Conservation (phyloP, 1,140 invertebrate species). For the Cylas formicarius region DNA sequence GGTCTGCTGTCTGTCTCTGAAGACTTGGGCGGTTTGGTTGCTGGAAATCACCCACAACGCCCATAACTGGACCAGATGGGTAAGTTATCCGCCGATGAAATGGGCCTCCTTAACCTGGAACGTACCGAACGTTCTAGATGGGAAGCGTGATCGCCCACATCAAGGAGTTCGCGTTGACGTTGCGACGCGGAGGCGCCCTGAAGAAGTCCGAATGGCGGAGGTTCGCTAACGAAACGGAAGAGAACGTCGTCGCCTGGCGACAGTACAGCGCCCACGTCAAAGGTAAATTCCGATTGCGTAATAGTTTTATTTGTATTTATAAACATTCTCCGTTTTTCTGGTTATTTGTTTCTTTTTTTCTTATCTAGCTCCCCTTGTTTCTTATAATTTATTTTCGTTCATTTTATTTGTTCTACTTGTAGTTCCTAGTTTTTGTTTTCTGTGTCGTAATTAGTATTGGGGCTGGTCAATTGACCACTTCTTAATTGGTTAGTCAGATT, state of each 20-base stretch:
- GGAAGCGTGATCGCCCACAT: conserved; percentile 27
- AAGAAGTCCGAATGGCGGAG: conserved; percentile 32
- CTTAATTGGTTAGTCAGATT: no score
- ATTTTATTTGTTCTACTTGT: no score
- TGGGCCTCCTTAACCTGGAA: no score
- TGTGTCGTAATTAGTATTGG: no score
- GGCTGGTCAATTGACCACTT: no score
- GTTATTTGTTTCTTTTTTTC: no score
- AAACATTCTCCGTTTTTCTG: no score
- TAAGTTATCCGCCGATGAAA: no score
- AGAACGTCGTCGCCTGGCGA: conserved; percentile 30
- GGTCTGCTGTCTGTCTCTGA: conserved; percentile 33
- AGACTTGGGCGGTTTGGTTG: conserved; percentile 35
- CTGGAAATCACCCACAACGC: conserved; percentile 33
- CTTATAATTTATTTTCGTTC: no score
- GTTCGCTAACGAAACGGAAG: conserved; percentile 27
- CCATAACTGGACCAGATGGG: conserved; percentile 36
- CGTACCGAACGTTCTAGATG: conserved; percentile 19
- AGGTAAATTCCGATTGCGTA: conserved; percentile 7
- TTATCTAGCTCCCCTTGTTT: no score
- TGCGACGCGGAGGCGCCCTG: conserved; percentile 24
- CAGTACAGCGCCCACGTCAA: conserved; percentile 34
- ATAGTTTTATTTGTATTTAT: no score
- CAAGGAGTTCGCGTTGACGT: conserved; percentile 24
- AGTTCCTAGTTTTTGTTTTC: no score